These are phyloP conservation scores for Clupea harengus DNA, from an alignment of 2,113 vertebrate genomes.

Conservation along the genomic window DNA sequence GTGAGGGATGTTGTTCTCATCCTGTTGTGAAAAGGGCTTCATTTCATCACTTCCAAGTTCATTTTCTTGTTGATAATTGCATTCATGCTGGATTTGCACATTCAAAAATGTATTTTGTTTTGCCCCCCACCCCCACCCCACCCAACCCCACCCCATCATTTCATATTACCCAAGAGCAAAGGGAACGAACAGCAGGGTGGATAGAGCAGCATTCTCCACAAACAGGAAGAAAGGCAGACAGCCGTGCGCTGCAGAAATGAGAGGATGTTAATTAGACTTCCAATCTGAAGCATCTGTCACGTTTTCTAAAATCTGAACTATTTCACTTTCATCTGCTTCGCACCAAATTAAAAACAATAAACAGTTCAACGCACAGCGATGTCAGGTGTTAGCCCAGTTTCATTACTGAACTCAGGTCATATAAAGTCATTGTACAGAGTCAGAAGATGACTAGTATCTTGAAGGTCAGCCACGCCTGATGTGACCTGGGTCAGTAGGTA, in stretches of 20 bases:
- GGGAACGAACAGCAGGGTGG: slow-evolving; percentile 4
- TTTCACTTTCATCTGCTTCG: not conserved
- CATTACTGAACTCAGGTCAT: not conserved
- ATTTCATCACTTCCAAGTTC: not conserved
- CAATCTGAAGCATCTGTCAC: slow-evolving; percentile 11
- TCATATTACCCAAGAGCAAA: slow-evolving; percentile 10
- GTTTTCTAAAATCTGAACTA: not conserved
- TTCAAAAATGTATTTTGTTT: not conserved
- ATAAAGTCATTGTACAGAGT: not conserved
- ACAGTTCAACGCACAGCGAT: not conserved
- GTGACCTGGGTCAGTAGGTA: not conserved
- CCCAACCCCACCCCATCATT: not conserved
- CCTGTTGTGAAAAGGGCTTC: not conserved
- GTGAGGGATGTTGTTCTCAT: not conserved
- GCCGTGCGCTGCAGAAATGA: not conserved
- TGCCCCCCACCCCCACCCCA: not conserved
- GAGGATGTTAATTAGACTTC: slow-evolving; percentile 1
- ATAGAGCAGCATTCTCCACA: not conserved
- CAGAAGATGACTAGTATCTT: not conserved
- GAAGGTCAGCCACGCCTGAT: not conserved
- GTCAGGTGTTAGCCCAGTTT: not conserved
- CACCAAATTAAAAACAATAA: not conserved
- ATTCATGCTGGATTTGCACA: not conserved
- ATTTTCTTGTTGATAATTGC: not conserved
- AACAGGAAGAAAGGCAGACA: not conserved